Evolutionary conservation across 2,797 vertebrate genomes (phyloP).

Genomic region (Hemibagrus guttatus): DNA sequence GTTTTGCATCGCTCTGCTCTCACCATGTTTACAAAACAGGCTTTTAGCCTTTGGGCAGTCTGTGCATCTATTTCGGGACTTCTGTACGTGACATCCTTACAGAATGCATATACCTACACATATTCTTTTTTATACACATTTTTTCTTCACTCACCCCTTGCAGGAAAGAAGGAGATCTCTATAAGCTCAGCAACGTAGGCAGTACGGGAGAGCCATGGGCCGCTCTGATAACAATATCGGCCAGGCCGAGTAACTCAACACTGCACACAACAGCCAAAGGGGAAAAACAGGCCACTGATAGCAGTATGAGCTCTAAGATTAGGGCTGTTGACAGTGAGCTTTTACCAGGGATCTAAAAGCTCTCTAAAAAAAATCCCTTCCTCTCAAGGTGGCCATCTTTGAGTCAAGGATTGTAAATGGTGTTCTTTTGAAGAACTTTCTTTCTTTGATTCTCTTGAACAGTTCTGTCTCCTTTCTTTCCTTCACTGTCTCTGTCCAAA

Average conservation of each 20-base stretch:
- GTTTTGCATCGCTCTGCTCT: background rate
- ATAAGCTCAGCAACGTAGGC: background rate
- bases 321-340: constrained; percentile 10
- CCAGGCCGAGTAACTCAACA: background rate
- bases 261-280: background rate
- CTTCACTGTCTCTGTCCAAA: constrained; percentile 51
- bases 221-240: background rate
- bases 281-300: background rate
- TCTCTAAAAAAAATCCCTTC: background rate
- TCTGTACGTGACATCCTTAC: constrained; percentile 31
- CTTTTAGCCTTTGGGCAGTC: constrained; percentile 16
- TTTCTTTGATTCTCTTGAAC: constrained; percentile 37
- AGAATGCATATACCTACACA: constrained; percentile 34
- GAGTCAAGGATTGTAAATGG: background rate
- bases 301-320: constrained; percentile 8
- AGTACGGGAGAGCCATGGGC: background rate
- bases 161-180: constrained; percentile 10
- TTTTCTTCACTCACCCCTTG: constrained; percentile 36
- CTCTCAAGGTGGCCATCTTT: background rate
- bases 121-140: constrained; percentile 54
- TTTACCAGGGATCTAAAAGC: background rate
- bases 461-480: constrained; percentile 47
- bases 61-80: background rate
- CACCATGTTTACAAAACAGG: constrained; percentile 11
- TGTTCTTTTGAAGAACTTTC: background rate